Evolutionary conservation across 1,140 invertebrate genomes (phyloP).

Genomic region (Drosophila mauritiana): DNA sequence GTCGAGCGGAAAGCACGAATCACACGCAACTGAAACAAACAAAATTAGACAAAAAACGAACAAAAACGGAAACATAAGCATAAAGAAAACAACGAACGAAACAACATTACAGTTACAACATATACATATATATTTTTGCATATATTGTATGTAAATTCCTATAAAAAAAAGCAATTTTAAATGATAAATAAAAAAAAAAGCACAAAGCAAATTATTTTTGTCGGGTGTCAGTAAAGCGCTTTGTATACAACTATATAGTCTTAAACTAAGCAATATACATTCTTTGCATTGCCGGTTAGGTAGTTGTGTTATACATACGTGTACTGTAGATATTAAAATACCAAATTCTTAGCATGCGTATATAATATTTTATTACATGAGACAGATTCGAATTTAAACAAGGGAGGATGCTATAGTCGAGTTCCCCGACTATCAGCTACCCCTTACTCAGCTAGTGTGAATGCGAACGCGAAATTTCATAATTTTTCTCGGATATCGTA

Average conservation of each 20-base stretch:
- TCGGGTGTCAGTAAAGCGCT: background rate
- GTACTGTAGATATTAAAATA: background rate
- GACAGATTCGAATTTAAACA: background rate
- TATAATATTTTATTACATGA: background rate
- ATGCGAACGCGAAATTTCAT: no score
- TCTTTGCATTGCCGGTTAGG: background rate
- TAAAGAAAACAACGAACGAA: conserved; percentile 52
- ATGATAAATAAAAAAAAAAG: background rate
- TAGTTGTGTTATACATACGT: background rate
- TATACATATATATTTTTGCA: conserved; percentile 23
- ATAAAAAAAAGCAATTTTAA: background rate
- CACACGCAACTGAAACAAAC: conserved; percentile 99
- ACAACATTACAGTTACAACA: conserved; percentile 43
- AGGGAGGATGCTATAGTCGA: no score
- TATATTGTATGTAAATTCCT: background rate
- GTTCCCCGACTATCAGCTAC: no score
- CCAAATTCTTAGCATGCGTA: background rate
- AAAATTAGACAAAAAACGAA: conserved; percentile 85
- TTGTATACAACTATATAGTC: background rate
- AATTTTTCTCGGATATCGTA: no score
- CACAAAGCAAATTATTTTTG: background rate
- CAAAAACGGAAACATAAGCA: conserved; percentile 68
- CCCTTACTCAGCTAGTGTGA: no score
- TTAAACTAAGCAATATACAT: background rate
- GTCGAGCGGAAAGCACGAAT: conserved; percentile 99